Conservation (phyloP, 2,797 vertebrate species). For the Poecilia gillii region DNA sequence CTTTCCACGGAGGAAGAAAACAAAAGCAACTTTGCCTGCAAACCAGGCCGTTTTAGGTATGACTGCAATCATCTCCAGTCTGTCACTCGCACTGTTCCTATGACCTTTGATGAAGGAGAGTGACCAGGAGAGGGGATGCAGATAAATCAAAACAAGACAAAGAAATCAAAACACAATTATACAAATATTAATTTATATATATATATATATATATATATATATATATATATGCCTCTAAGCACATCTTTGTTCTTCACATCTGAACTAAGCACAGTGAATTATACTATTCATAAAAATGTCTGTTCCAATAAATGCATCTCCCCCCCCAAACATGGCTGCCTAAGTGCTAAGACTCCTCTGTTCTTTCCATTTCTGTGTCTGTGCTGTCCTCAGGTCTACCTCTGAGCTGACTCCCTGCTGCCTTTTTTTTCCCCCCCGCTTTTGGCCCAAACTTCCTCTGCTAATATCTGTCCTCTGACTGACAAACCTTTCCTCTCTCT, state of each 20-base stretch:
- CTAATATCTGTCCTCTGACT: constrained; percentile 31
- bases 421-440: not conserved
- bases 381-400: constrained; percentile 20
- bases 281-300: not conserved
- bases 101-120: not conserved
- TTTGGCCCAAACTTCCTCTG: constrained; percentile 21
- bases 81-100: not conserved
- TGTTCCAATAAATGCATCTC: not conserved
- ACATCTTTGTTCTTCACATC: not conserved
- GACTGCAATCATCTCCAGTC: not conserved
- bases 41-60: not conserved
- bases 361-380: not conserved
- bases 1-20: not conserved
- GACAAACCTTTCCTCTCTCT: constrained; percentile 20
- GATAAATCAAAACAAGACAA: not conserved
- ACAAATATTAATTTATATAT: not conserved
- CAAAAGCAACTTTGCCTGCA: not conserved
- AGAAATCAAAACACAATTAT: not conserved
- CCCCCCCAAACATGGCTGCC: constrained; percentile 12
- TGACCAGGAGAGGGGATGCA: not conserved
- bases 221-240: no score
- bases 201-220: no score
- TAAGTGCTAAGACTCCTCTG: not conserved
- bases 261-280: not conserved
- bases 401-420: constrained; percentile 9